Evolutionary conservation across 2,113 vertebrate genomes (phyloP).

Genomic region (Camelus bactrianus): DNA sequence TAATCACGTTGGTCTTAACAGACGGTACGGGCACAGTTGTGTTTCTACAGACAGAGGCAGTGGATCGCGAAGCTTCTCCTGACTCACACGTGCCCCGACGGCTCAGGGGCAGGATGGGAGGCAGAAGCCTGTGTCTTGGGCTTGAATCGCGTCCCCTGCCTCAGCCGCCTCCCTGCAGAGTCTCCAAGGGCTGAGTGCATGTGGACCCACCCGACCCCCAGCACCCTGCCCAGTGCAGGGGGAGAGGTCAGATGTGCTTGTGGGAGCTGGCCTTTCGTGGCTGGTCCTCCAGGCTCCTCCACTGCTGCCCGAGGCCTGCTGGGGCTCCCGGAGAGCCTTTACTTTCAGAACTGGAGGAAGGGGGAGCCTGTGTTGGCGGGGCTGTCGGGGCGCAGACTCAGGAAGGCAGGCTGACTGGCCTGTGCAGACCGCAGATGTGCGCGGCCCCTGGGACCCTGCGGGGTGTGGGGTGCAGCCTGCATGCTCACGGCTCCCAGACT

Average conservation of each 20-base stretch:
- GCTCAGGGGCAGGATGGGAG: background rate
- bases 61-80: background rate
- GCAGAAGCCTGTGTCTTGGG: too few species aligned
- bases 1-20: background rate
- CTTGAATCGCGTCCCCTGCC: background rate
- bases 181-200: background rate
- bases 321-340: background rate
- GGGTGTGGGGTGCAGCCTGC: too few species aligned
- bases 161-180: too few species aligned
- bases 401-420: too few species aligned
- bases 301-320: background rate
- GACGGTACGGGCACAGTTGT: background rate
- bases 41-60: background rate
- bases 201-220: too few species aligned
- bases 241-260: too few species aligned
- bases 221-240: background rate
- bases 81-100: background rate
- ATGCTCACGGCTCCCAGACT: background rate
- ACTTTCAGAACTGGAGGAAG: background rate
- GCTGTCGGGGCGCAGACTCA: background rate
- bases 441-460: too few species aligned
- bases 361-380: too few species aligned
- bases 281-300: too few species aligned
- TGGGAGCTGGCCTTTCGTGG: background rate
- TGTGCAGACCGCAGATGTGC: too few species aligned